A percentile compares a stretch with the other conserved stretches of the same genome.
Evolutionary conservation across 2,888 invertebrate genomes (phyloP).

Genomic region (Parascotia fuliginaria): DNA sequence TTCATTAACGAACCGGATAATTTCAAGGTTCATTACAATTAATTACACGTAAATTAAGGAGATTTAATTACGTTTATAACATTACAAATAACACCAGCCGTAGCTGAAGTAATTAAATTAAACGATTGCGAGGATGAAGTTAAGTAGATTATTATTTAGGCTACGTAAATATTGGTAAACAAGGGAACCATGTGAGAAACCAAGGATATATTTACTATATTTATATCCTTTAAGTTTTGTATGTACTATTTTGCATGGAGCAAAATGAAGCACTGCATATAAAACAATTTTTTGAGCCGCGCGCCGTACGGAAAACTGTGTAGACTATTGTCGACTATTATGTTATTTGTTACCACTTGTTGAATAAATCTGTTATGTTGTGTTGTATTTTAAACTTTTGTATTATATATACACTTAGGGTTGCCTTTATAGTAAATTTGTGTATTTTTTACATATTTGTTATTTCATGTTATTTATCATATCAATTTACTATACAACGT

Average conservation of each 20-base stretch:
- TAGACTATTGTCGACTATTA: slow-evolving; percentile 4
- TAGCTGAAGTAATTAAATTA: slow-evolving; percentile 32
- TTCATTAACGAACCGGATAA: slow-evolving; percentile 18
- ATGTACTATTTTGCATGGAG: slow-evolving; percentile 94
- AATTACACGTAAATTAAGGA: slow-evolving; percentile 26
- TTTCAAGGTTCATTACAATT: slow-evolving; percentile 28
- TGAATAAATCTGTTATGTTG: background rate
- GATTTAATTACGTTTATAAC: slow-evolving; percentile 36
- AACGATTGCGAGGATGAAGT: slow-evolving; percentile 19
- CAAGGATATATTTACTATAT: slow-evolving; percentile 60
- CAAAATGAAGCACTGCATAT: slow-evolving; percentile 72
- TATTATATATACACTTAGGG: no score
- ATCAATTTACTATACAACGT: no score
- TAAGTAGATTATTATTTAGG: slow-evolving; percentile 16
- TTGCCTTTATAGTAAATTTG: no score
- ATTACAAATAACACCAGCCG: slow-evolving; percentile 39
- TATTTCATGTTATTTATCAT: no score
- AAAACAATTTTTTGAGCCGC: slow-evolving; percentile 44
- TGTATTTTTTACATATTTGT: no score
- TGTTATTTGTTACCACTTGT: background rate
- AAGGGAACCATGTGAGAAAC: slow-evolving; percentile 92
- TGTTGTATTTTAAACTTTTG: background rate
- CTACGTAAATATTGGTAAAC: slow-evolving; percentile 22
- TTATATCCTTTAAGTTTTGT: slow-evolving; percentile 84
- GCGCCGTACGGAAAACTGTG: slow-evolving; percentile 66